Conservation (phyloP, 2,888 invertebrate species). For the Polietes domitor region DNA sequence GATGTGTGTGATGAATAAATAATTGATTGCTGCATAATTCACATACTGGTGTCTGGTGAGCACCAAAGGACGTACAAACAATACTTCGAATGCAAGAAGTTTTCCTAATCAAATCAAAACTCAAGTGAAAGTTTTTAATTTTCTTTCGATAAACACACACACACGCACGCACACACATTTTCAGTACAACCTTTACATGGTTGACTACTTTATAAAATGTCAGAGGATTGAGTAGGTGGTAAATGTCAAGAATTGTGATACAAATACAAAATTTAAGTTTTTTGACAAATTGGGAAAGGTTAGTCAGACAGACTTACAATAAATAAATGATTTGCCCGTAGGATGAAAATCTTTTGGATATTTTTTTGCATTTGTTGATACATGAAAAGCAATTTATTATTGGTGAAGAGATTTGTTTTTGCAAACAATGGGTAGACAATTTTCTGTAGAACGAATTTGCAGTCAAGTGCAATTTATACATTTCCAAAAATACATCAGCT, state of each 20-base stretch:
- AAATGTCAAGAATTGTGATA: not conserved
- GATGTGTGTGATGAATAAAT: not conserved
- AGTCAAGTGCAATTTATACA: no score
- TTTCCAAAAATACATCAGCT: no score
- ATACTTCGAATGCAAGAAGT: not conserved
- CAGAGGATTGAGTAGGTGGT: not conserved
- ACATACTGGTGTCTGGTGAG: not conserved
- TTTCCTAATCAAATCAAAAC: conserved; percentile 16
- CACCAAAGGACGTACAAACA: not conserved
- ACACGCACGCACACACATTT: no score
- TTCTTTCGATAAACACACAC: not conserved
- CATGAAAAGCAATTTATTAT: not conserved
- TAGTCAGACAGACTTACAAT: not conserved
- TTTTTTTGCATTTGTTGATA: no score
- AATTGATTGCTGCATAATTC: conserved; percentile 3
- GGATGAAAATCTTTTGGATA: not conserved
- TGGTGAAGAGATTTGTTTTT: no score
- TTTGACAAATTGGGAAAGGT: conserved; percentile 9
- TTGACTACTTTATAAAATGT: not conserved
- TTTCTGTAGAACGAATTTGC: no score
- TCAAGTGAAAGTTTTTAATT: conserved; percentile 23
- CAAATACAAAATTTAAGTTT: not conserved
- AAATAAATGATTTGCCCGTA: not conserved
- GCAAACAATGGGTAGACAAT: no score
- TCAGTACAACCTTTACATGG: not conserved